Evolutionary conservation across 1,140 invertebrate genomes (phyloP).

Genomic region (Palaemon carinicauda): DNA sequence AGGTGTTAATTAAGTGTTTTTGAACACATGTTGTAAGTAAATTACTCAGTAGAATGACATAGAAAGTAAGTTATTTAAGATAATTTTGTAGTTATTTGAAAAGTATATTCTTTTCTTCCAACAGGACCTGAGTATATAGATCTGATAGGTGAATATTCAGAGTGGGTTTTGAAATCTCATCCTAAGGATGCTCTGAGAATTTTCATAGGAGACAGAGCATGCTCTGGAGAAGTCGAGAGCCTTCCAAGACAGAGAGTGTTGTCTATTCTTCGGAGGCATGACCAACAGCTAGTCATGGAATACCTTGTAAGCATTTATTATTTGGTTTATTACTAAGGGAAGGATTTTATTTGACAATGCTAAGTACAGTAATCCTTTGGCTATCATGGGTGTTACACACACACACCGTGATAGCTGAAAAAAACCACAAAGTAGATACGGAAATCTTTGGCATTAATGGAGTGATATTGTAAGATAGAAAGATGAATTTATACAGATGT

Average conservation of each 20-base stretch:
- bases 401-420: too few species aligned
- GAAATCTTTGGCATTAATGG: too few species aligned
- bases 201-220: conserved; percentile 83
- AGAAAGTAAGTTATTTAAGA: too few species aligned
- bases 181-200: conserved; percentile 92
- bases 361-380: neutral
- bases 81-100: too few species aligned
- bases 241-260: conserved; percentile 87
- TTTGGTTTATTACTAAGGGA: neutral
- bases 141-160: conserved; percentile 93
- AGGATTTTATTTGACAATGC: neutral
- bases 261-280: conserved; percentile 84
- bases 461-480: too few species aligned
- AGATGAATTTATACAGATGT: too few species aligned
- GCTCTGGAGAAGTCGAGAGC: conserved; percentile 69
- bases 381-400: too few species aligned
- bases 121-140: conserved; percentile 84
- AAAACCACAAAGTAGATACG: too few species aligned
- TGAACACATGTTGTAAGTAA: too few species aligned
- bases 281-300: conserved; percentile 83
- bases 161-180: conserved; percentile 86
- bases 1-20: too few species aligned
- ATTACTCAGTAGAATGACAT: too few species aligned
- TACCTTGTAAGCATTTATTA: conserved; percentile 75
- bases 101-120: conserved; percentile 35